These are phyloP conservation scores for Tetranychus urticae DNA, from an alignment of 1,140 invertebrate species.

Conservation along the genomic window DNA sequence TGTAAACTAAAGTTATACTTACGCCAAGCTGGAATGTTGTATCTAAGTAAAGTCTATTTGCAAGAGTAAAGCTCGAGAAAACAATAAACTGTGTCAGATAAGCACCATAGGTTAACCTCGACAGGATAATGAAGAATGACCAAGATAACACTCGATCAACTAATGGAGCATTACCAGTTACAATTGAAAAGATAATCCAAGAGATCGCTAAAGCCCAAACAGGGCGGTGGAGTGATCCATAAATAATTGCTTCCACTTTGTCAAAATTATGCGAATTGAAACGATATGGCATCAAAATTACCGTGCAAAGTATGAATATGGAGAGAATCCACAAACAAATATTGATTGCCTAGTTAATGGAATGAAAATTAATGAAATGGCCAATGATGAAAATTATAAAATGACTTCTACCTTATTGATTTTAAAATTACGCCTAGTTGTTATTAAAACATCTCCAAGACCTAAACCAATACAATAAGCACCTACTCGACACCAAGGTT, in stretches of 20 bases:
- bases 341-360: background rate
- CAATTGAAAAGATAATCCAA: constrained; percentile 26
- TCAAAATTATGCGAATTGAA: background rate
- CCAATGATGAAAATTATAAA: too few species aligned
- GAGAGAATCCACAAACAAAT: background rate
- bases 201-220: constrained; percentile 21
- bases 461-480: background rate
- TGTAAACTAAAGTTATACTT: background rate
- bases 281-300: background rate
- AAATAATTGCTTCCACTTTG: constrained; percentile 24
- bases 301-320: background rate
- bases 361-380: background rate
- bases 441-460: background rate
- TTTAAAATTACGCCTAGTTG: background rate
- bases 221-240: constrained; percentile 18
- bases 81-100: constrained; percentile 69
- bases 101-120: constrained; percentile 62
- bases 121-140: constrained; percentile 49
- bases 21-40: background rate
- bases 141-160: constrained; percentile 50
- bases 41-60: background rate
- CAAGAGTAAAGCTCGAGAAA: background rate
- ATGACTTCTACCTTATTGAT: background rate
- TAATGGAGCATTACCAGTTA: constrained; percentile 16
- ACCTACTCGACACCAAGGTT: background rate